A percentile compares a stretch with the other conserved stretches of the same genome.
These are phyloP conservation scores for Himantopus leucocephalus DNA, from an alignment of 2,113 vertebrate species.

Conservation along the genomic window DNA sequence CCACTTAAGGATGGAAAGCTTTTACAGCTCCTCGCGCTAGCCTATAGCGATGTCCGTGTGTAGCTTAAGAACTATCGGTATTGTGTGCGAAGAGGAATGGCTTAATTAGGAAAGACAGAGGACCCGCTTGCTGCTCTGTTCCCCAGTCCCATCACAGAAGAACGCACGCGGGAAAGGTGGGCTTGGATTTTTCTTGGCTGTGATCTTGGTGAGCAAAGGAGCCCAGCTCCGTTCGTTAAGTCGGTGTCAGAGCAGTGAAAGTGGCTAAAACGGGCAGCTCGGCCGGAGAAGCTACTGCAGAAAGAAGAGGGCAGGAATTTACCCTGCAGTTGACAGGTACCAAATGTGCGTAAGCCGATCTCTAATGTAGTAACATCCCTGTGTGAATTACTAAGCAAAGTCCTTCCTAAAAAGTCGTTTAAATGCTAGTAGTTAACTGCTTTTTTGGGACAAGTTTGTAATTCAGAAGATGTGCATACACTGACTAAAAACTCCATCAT, in stretches of 20 bases:
- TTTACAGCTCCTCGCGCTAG: background rate
- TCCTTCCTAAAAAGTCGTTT: background rate
- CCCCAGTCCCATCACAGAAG: too few relatives aligned
- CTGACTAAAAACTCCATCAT: background rate
- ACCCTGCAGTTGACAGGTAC: background rate
- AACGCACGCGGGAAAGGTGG: too few relatives aligned
- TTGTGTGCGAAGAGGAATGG: too few relatives aligned
- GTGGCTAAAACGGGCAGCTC: background rate
- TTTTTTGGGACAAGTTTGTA: background rate
- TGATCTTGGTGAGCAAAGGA: background rate
- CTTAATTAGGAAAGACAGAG: background rate
- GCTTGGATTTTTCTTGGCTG: background rate
- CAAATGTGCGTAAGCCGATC: rapidly evolving
- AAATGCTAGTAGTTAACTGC: background rate
- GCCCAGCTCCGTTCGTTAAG: background rate
- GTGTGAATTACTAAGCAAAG: background rate
- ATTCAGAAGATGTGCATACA: background rate
- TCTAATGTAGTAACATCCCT: too few relatives aligned
- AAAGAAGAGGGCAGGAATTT: background rate
- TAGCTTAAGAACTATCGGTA: background rate
- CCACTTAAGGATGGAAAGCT: background rate
- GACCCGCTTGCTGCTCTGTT: background rate
- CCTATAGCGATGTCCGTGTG: rapidly evolving
- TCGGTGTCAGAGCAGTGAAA: rapidly evolving
- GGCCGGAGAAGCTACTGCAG: background rate